Conservation (phyloP, 2,113 vertebrate species). For the Symphodus melops region DNA sequence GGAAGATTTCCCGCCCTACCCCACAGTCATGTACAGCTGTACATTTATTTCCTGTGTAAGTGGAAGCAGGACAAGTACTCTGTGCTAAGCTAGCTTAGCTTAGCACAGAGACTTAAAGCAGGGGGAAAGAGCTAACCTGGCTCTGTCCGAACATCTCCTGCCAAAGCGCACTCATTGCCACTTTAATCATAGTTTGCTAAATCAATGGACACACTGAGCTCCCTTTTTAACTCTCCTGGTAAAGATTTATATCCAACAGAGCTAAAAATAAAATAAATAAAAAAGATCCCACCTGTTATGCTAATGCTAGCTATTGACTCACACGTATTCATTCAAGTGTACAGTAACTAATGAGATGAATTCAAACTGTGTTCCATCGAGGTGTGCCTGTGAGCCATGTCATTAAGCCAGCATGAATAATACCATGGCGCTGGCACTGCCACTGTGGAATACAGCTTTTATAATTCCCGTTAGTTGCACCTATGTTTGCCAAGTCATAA, state of each 20-base stretch:
- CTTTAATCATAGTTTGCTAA: not conserved
- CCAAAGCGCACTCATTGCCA: not conserved
- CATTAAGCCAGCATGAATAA: constrained; percentile 6
- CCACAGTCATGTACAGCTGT: too few relatives aligned
- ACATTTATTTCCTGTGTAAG: not conserved
- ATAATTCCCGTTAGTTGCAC: constrained; percentile 8
- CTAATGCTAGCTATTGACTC: not conserved
- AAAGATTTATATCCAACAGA: too few relatives aligned
- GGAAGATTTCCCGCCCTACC: too few relatives aligned
- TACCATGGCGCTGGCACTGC: constrained; percentile 11
- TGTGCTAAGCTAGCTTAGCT: too few relatives aligned
- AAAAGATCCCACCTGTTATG: not conserved
- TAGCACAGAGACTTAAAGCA: not conserved
- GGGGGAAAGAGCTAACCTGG: not conserved
- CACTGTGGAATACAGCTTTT: constrained; percentile 7
- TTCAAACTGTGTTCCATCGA: constrained; percentile 1
- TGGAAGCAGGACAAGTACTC: too few relatives aligned
- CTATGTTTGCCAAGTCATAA: constrained; percentile 26
- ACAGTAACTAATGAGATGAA: constrained; percentile 19
- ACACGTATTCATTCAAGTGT: not conserved
- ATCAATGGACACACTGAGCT: not conserved
- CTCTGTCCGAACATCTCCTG: too few relatives aligned
- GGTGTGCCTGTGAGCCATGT: constrained; percentile 6
- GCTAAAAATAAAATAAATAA: not conserved
- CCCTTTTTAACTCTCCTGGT: not conserved